Evolutionary conservation across 2,797 vertebrate genomes (phyloP).

Genomic region (Menidia menidia): DNA sequence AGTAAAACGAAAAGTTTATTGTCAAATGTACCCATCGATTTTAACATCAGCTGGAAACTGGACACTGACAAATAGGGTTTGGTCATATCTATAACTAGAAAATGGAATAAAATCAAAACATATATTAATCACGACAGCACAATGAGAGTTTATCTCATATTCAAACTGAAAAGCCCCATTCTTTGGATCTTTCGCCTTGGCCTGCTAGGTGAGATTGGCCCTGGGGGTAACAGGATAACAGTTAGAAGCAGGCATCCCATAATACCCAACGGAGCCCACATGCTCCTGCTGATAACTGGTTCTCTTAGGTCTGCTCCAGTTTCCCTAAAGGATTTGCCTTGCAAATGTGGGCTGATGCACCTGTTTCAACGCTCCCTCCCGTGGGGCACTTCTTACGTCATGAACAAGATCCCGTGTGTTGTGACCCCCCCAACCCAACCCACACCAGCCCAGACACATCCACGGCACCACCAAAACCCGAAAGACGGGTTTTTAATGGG

Average conservation of each 20-base stretch:
- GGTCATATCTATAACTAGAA: no score
- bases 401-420: constrained; percentile 25
- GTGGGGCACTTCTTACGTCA: constrained; percentile 28
- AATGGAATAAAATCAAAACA: no score
- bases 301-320: constrained; percentile 7
- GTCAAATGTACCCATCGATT: no score
- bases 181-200: no score
- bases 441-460: not conserved
- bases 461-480: constrained; percentile 13
- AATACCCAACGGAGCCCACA: constrained; percentile 37
- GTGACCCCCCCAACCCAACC: not conserved
- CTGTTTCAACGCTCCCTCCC: constrained; percentile 48
- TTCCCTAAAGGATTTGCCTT: constrained; percentile 65
- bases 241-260: constrained; percentile 22
- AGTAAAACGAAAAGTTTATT: no score
- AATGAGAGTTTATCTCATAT: no score
- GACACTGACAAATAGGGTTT: no score
- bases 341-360: constrained; percentile 62
- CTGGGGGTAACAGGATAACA: constrained; percentile 23
- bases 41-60: no score
- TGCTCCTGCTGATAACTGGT: not conserved
- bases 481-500: not conserved
- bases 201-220: not conserved
- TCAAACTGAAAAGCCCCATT: no score
- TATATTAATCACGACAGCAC: no score